A percentile compares a stretch with the other conserved stretches of the same genome.
These are phyloP conservation scores for Gymnogyps californianus DNA, from an alignment of 2,113 vertebrate species.

Conservation along the genomic window DNA sequence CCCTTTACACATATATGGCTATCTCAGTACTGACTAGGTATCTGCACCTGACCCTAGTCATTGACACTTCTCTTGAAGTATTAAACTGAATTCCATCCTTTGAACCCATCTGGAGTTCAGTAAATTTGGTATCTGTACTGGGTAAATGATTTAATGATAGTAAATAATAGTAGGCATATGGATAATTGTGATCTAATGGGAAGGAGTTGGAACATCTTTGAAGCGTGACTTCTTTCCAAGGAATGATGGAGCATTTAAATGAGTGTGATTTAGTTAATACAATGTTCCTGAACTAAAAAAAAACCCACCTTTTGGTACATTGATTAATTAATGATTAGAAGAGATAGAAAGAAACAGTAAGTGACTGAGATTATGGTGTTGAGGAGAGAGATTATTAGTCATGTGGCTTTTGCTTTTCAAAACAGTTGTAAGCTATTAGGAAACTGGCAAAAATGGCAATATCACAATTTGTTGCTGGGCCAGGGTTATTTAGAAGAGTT, in stretches of 20 bases:
- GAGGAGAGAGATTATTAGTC: neutral
- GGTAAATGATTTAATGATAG: neutral
- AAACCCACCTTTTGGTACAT: neutral
- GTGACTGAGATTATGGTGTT: neutral
- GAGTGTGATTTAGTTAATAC: neutral
- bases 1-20: accelerated
- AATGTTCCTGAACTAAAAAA: neutral
- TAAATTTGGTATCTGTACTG: neutral
- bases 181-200: neutral
- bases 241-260: neutral
- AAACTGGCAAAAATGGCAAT: neutral
- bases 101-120: neutral
- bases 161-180: neutral
- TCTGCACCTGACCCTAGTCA: neutral
- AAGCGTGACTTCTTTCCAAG: neutral
- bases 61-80: neutral
- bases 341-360: neutral
- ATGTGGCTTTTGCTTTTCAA: neutral
- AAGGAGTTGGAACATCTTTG: neutral
- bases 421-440: neutral
- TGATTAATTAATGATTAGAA: neutral
- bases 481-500: neutral
- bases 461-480: neutral
- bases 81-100: neutral
- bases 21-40: neutral